These are phyloP conservation scores for Bradypus variegatus DNA, from an alignment of 2,797 vertebrate species.

Conservation along the genomic window DNA sequence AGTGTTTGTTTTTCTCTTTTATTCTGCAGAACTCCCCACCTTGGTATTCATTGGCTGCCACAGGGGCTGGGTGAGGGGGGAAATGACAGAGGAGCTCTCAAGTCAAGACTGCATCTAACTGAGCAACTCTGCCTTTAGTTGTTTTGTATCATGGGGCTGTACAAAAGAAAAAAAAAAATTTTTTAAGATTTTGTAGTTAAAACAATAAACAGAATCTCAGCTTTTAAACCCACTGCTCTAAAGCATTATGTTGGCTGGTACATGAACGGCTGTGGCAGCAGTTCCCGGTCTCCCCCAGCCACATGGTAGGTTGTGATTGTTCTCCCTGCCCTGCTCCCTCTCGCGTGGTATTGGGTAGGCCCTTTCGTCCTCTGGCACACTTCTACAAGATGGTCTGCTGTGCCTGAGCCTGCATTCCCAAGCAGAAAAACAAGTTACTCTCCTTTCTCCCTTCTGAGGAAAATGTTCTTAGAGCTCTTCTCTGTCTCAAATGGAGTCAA, in stretches of 20 bases:
- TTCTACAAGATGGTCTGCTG: background rate
- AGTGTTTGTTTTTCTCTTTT: accelerated
- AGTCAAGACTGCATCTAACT: too few species aligned
- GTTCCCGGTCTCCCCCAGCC: too few species aligned
- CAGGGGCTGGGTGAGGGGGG: accelerated
- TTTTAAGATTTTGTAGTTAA: background rate
- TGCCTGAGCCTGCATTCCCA: background rate
- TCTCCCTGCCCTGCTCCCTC: background rate
- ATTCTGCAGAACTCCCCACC: background rate
- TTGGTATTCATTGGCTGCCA: background rate
- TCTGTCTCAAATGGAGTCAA: background rate
- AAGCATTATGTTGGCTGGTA: background rate
- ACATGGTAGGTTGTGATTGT: background rate
- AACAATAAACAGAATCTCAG: background rate
- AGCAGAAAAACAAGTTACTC: background rate
- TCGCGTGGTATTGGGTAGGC: accelerated
- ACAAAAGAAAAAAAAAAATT: too few species aligned
- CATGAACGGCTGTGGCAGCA: accelerated
- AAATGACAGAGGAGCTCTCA: accelerated
- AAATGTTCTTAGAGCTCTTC: background rate
- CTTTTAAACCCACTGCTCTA: background rate
- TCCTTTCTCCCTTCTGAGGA: background rate
- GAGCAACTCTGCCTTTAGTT: background rate
- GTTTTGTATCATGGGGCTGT: too few species aligned
- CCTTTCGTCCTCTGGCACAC: background rate